Conservation (phyloP, 30 jellyfish, hydroid and myxozoan species). For the Turritopsis rubra region DNA sequence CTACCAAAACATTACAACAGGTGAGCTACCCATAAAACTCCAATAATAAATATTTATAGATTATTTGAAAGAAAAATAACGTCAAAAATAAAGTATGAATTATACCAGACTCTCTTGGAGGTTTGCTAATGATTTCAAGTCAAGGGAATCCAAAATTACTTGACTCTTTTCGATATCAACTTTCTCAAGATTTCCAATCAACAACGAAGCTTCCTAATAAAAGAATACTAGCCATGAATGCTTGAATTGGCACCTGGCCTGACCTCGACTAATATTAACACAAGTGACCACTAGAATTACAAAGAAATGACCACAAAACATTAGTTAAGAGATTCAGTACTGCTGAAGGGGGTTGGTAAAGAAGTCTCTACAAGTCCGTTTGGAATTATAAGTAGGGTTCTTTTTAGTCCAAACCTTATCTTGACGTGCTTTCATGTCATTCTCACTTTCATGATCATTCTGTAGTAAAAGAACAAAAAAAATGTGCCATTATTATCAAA, state of each 20-base stretch:
- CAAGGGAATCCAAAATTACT: constrained; percentile 77
- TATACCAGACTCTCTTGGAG: constrained; percentile 83
- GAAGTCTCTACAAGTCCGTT: too few relatives aligned
- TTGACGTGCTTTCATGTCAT: background rate
- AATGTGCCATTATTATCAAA: background rate
- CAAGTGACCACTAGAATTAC: background rate
- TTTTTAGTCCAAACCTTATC: constrained; percentile 8
- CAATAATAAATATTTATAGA: too few relatives aligned
- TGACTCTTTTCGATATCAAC: constrained; percentile 73
- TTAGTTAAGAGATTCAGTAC: background rate
- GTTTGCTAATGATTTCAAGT: constrained; percentile 75
- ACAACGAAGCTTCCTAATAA: constrained; percentile 35
- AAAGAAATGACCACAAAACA: background rate
- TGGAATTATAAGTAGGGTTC: too few relatives aligned
- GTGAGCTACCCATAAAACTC: background rate
- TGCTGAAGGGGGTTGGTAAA: background rate
- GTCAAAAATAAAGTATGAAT: too few relatives aligned
- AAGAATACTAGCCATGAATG: background rate
- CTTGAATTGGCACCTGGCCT: background rate
- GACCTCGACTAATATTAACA: too few relatives aligned
- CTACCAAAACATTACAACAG: too few relatives aligned
- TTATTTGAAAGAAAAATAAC: background rate
- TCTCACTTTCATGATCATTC: constrained; percentile 16
- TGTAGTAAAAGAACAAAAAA: background rate
- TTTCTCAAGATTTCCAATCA: constrained; percentile 65